These are phyloP conservation scores for Eublepharis macularius DNA, from an alignment of 2,113 vertebrate genomes.

Conservation along the genomic window DNA sequence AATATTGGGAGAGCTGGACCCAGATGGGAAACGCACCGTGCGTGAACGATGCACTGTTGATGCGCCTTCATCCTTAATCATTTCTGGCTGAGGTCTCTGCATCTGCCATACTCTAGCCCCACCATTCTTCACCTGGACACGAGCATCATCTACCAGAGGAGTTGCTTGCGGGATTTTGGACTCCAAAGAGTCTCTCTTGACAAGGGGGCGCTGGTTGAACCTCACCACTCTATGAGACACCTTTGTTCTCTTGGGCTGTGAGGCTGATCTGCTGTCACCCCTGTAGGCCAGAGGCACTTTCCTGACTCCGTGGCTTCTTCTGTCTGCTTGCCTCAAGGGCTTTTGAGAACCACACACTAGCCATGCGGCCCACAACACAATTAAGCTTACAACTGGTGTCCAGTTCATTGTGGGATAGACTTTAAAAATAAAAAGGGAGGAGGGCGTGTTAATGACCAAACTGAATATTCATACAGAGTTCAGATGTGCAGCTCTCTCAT, in stretches of 20 bases:
- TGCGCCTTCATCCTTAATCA: constrained; percentile 82
- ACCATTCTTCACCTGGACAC: background rate
- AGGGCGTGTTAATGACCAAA: background rate
- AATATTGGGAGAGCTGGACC: constrained; percentile 87
- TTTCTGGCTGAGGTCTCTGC: constrained; percentile 64
- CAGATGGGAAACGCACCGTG: constrained; percentile 79
- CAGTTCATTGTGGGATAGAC: constrained; percentile 76
- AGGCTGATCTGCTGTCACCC: constrained; percentile 35
- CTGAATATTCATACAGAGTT: background rate
- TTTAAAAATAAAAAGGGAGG: constrained; percentile 28
- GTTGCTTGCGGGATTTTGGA: constrained; percentile 31
- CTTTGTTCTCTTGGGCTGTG: constrained; percentile 56
- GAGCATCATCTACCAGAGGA: constrained; percentile 64
- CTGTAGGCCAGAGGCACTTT: constrained; percentile 51
- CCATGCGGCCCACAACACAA: constrained; percentile 79
- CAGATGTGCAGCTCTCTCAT: too few relatives aligned
- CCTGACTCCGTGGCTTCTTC: constrained; percentile 48
- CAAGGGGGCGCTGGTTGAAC: constrained; percentile 38
- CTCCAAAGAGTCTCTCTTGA: constrained; percentile 61
- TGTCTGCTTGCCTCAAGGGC: constrained; percentile 30
- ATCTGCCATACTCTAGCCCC: constrained; percentile 47
- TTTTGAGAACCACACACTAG: constrained; percentile 72
- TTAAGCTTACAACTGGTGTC: constrained; percentile 71
- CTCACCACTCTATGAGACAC: constrained; percentile 37
- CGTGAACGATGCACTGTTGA: constrained; percentile 73